phyloP scores from a whole-genome alignment of 2,888 invertebrate genomes.

The Gryllus longicercus region DNA sequence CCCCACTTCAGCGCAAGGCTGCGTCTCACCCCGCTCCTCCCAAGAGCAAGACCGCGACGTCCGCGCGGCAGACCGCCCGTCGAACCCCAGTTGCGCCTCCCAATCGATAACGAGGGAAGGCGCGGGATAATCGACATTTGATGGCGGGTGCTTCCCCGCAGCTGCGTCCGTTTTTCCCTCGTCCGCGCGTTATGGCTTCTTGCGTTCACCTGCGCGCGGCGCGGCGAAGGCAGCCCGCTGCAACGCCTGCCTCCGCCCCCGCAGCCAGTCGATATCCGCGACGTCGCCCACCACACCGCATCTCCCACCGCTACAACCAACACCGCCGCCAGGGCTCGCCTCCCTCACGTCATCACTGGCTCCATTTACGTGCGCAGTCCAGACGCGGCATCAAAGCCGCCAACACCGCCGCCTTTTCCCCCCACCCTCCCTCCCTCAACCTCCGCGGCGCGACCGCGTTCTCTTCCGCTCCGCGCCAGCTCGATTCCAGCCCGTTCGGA shows the following conservation, averaged over 20 bases:
- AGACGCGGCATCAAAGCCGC: too few relatives aligned
- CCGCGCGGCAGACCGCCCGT: neutral
- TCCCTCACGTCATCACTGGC: too few relatives aligned
- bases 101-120: neutral
- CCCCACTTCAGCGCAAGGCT: too few relatives aligned
- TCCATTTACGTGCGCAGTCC: too few relatives aligned
- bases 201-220: conserved; percentile 11
- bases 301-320: too few relatives aligned
- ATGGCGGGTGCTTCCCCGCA: conserved; percentile 1
- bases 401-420: too few relatives aligned
- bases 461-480: too few relatives aligned
- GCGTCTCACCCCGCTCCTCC: too few relatives aligned
- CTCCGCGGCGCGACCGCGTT: too few relatives aligned
- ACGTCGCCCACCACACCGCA: neutral
- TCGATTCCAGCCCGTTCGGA: neutral
- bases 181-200: neutral
- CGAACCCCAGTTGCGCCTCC: neutral
- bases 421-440: too few relatives aligned
- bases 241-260: neutral
- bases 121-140: conserved; percentile 11
- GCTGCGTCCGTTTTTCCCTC: neutral
- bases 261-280: neutral
- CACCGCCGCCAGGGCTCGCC: too few relatives aligned
- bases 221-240: neutral
- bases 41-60: neutral